Evolutionary conservation across 2,888 invertebrate species (phyloP).

Genomic region (Macrophya annulata): DNA sequence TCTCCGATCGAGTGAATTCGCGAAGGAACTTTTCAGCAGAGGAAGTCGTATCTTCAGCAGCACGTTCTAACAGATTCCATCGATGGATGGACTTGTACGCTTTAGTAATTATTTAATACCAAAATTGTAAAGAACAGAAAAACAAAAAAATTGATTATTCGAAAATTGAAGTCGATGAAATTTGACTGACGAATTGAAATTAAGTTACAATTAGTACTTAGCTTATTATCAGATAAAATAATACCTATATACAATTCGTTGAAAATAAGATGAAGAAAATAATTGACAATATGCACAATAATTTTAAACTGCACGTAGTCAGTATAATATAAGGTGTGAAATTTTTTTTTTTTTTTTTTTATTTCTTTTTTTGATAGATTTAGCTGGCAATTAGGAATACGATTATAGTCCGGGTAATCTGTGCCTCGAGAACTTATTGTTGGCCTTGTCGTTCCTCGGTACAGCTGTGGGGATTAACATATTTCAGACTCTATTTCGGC

Average conservation of each 20-base stretch:
- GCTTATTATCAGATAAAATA: no score
- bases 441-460: conserved; percentile 32
- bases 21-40: background rate
- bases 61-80: conserved; percentile 3
- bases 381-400: conserved; percentile 36
- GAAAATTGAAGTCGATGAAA: no score
- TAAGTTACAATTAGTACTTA: no score
- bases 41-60: conserved; percentile 21
- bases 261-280: background rate
- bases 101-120: background rate
- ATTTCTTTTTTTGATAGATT: background rate
- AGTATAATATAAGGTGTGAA: no score
- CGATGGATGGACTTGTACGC: background rate
- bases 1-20: background rate
- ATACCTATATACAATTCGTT: no score
- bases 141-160: no score
- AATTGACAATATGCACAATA: background rate
- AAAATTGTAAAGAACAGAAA: background rate
- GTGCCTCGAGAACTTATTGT: conserved; percentile 39
- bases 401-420: conserved; percentile 13
- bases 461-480: conserved; percentile 46
- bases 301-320: background rate
- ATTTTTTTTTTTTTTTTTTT: background rate
- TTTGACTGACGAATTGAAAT: no score
- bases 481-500: conserved; percentile 34